Evolutionary conservation across 2,797 vertebrate genomes (phyloP).

Genomic region (Dallia pectoralis): DNA sequence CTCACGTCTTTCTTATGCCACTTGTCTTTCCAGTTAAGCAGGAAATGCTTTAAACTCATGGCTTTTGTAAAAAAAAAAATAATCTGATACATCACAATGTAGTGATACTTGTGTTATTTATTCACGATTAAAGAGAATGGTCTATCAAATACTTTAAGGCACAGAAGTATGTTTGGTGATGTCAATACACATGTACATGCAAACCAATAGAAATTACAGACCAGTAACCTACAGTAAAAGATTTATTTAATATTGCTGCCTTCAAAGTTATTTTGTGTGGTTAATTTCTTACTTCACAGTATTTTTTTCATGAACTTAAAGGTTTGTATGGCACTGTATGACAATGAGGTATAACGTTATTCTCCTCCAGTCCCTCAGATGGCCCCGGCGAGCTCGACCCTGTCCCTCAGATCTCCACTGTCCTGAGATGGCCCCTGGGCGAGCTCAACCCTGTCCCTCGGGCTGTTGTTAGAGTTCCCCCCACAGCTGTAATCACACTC

Average conservation of each 20-base stretch:
- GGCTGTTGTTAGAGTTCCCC: not conserved
- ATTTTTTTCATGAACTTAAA: not conserved
- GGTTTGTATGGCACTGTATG: not conserved
- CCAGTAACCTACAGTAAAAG: not conserved
- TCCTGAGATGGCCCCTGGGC: slow-evolving; percentile 71
- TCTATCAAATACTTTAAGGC: not conserved
- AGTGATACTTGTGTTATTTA: not conserved
- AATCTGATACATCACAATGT: not conserved
- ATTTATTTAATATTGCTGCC: not conserved
- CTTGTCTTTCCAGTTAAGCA: too few species aligned
- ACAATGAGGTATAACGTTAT: not conserved
- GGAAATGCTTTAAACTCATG: too few species aligned
- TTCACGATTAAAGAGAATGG: not conserved
- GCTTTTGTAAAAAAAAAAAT: too few species aligned
- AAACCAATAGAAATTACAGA: not conserved
- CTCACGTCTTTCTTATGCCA: too few species aligned
- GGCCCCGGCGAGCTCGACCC: slow-evolving; percentile 51
- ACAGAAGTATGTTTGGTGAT: not conserved
- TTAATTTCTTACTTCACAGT: not conserved
- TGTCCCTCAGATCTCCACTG: not conserved
- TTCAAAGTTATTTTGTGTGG: not conserved
- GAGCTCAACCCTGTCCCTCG: slow-evolving; percentile 8
- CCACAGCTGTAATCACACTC: slow-evolving; percentile 38
- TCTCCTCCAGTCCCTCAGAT: slow-evolving; percentile 61
- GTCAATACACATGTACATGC: not conserved